Evolutionary conservation across 2,113 vertebrate genomes (phyloP).

Genomic region (Pongo pygmaeus): DNA sequence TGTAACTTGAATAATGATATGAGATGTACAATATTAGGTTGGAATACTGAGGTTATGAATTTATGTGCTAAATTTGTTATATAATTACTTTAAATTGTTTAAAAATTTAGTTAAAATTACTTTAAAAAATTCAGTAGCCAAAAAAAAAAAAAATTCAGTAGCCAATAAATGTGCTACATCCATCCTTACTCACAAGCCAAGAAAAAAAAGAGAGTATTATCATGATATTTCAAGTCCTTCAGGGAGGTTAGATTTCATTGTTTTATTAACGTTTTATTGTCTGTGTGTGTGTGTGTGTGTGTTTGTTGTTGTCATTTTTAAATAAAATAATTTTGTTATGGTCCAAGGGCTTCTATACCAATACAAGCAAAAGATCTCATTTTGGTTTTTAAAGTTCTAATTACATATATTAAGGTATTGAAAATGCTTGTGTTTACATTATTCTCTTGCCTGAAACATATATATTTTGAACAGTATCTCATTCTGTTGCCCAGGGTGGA

Average conservation of each 20-base stretch:
- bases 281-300: background rate
- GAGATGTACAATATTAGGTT: background rate
- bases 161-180: constrained; percentile 59
- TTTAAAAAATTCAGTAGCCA: constrained; percentile 58
- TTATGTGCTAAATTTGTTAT: constrained; percentile 59
- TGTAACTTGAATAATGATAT: background rate
- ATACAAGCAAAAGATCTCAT: background rate
- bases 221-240: constrained; percentile 37
- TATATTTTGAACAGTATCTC: too few species aligned
- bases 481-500: too few species aligned
- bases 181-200: constrained; percentile 38
- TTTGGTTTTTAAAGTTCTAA: background rate
- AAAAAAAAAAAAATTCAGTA: constrained; percentile 56
- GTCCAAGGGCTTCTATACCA: background rate
- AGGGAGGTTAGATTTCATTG: background rate
- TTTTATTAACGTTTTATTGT: constrained; percentile 45
- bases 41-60: background rate
- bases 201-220: background rate
- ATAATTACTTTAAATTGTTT: constrained; percentile 46
- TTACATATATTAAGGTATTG: background rate
- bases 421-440: background rate
- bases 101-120: background rate
- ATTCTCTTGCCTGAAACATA: background rate
- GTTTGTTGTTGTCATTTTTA: background rate
- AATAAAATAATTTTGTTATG: constrained; percentile 28